These are phyloP conservation scores for Cataglyphis cursor DNA, from an alignment of 2,888 invertebrate genomes.

Conservation along the genomic window DNA sequence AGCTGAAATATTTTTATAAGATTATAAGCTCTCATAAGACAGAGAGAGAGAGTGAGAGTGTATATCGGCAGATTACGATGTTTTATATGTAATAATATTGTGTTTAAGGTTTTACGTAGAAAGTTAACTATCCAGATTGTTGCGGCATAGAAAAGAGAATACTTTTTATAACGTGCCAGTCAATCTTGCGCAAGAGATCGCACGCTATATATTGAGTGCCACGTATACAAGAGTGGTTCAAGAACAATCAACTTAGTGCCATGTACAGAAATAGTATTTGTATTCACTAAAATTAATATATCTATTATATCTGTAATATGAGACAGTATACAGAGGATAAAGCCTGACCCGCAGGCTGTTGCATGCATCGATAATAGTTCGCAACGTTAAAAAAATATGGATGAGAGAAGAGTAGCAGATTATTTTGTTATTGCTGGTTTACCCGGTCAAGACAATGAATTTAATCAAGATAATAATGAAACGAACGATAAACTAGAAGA, in stretches of 20 bases:
- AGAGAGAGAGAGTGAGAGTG: not conserved
- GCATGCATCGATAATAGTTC: not conserved
- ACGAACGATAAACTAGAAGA: conserved; percentile 80
- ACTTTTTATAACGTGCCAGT: conserved; percentile 7
- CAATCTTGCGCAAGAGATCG: not conserved
- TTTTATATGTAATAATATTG: conserved; percentile 2
- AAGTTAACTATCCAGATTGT: not conserved
- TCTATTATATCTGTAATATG: not conserved
- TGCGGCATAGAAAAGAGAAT: not conserved
- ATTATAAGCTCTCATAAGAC: conserved; percentile 9
- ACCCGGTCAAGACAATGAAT: conserved; percentile 87
- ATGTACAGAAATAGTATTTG: conserved; percentile 2
- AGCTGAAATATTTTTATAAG: conserved; percentile 48
- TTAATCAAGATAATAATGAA: conserved; percentile 89
- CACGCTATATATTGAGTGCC: conserved; percentile 5
- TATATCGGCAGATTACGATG: not conserved
- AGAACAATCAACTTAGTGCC: conserved; percentile 33
- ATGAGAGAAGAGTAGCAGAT: conserved; percentile 96
- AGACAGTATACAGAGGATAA: not conserved
- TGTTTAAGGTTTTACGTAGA: not conserved
- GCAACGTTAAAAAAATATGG: conserved; percentile 88
- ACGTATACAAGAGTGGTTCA: not conserved
- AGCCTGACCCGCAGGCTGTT: conserved; percentile 5
- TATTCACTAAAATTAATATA: not conserved
- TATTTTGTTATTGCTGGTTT: conserved; percentile 99